Base-by-base conservation (phyloP, 2,797 vertebrate species). In the Enteromius mattozi region DNA sequence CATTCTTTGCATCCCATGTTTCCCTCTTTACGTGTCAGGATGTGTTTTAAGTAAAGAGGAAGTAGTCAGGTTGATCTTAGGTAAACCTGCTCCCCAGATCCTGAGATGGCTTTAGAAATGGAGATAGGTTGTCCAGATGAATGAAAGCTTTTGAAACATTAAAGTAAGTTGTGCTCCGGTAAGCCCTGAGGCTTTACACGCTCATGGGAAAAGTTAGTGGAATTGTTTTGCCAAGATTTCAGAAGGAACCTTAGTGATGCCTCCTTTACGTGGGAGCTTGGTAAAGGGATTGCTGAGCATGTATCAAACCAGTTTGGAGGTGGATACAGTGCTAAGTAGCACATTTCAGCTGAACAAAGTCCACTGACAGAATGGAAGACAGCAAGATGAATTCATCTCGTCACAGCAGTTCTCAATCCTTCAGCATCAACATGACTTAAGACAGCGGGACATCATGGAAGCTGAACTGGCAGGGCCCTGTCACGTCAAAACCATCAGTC, bases 401-500 rank as follows among this genome's bases (percentile, higher is more conserved):
- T 91, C 93, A 91, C 90, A 93, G 91, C 61, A 54, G 87, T 89
- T 71, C 90, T 92, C 91, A 91, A 92, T 92, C 93, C 87, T 90
- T 94, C 91, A 94, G 91, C 86, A 85, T 9, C 61, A 83, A 82
- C 30, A 88, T 35, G 90, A 92, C 88, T 92, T 92, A 90, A 95
- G 92, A 89, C 90, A 91, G 92, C 89, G 88, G 91, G 72, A 83
- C 72, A 63, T 89, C 88, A 85, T 82, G 89, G 90, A 92, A 90
- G 82, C 66, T 71, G 78, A 90, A 87, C 88, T 91, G 90, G 91
- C 93, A 92, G 91, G 78, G 69, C 17, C 86, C 93, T 92, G 93
- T 95, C 93, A 94, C 65, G 92, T 95, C 88, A 65, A 87, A 91
- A 87, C 70, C 86, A 82, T 94, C 93, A 91, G 90, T 0, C 83